A percentile compares a stretch with the other conserved stretches of the same genome.
Conservation (phyloP, 2,888 invertebrate genomes). For the Agrotis segetum region DNA sequence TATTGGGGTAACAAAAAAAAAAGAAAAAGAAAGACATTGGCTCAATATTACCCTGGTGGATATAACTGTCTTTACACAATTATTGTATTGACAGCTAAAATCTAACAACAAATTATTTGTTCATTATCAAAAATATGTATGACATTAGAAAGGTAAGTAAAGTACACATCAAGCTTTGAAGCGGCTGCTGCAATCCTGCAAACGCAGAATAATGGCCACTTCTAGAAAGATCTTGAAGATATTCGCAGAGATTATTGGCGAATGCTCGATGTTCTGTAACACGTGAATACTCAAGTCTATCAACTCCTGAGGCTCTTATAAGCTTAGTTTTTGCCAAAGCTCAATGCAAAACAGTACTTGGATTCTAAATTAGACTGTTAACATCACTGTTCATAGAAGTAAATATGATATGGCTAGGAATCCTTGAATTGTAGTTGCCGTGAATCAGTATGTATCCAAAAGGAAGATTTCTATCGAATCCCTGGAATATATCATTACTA, state of each 20-base stretch:
- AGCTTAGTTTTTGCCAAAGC: not conserved
- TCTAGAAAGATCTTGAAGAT: too few relatives aligned
- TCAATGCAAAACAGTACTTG: not conserved
- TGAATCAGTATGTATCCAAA: conserved; percentile 65
- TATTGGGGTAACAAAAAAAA: not conserved
- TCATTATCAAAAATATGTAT: not conserved
- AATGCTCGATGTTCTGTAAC: too few relatives aligned
- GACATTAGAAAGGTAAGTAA: not conserved
- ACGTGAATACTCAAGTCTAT: not conserved
- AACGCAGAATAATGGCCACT: too few relatives aligned
- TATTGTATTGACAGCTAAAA: not conserved
- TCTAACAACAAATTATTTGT: not conserved
- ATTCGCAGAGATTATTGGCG: too few relatives aligned
- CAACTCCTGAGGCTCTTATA: not conserved
- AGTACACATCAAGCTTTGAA: too few relatives aligned
- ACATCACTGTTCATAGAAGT: conserved; percentile 61
- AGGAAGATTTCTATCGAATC: conserved; percentile 61
- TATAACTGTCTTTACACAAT: not conserved
- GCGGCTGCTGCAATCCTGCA: too few relatives aligned
- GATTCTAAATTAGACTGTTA: conserved; percentile 27
- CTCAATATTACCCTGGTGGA: not conserved
- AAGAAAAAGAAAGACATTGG: not conserved
- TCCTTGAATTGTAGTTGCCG: conserved; percentile 59
- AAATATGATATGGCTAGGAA: conserved; percentile 67
- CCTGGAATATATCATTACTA: not conserved